Evolutionary conservation across 2,888 invertebrate species (phyloP).

Genomic region (Ennomos erosarius): DNA sequence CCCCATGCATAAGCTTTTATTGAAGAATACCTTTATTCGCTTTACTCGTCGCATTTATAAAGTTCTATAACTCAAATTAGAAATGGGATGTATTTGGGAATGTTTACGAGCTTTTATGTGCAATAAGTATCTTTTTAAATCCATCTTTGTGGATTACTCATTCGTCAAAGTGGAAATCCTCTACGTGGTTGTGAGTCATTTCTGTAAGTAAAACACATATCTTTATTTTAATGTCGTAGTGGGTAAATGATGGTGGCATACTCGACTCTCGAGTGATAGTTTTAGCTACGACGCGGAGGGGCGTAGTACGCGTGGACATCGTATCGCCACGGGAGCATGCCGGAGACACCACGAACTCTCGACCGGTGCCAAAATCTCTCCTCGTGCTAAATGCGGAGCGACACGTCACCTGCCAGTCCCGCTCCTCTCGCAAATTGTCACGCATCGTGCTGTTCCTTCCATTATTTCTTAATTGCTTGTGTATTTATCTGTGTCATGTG

Average conservation of each 20-base stretch:
- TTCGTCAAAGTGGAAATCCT: slow-evolving; percentile 11
- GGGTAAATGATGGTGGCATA: slow-evolving; percentile 10
- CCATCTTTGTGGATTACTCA: slow-evolving; percentile 8
- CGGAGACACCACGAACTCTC: slow-evolving; percentile 68
- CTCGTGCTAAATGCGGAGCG: slow-evolving; percentile 70
- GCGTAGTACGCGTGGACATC: slow-evolving; percentile 26
- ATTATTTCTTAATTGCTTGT: slow-evolving; percentile 52
- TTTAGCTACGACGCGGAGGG: slow-evolving; percentile 21
- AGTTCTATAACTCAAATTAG: slow-evolving; percentile 28
- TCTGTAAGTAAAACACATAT: slow-evolving; percentile 12
- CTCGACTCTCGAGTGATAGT: slow-evolving; percentile 14
- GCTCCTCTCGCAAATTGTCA: slow-evolving; percentile 53
- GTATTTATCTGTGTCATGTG: slow-evolving; percentile 49
- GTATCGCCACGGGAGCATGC: slow-evolving; percentile 24
- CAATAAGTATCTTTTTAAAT: slow-evolving; percentile 14
- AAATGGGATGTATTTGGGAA: slow-evolving; percentile 11
- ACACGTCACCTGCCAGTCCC: slow-evolving; percentile 61
- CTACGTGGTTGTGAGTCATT: slow-evolving; percentile 21
- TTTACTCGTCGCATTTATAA: slow-evolving; percentile 29
- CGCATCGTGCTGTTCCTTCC: slow-evolving; percentile 43
- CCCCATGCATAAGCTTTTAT: slow-evolving; percentile 31
- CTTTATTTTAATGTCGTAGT: slow-evolving; percentile 15
- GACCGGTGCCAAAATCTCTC: slow-evolving; percentile 71
- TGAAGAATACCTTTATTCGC: slow-evolving; percentile 26
- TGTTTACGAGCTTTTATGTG: slow-evolving; percentile 28